Conservation (phyloP, 2,113 vertebrate genomes). For the Nycticorax nycticorax region DNA sequence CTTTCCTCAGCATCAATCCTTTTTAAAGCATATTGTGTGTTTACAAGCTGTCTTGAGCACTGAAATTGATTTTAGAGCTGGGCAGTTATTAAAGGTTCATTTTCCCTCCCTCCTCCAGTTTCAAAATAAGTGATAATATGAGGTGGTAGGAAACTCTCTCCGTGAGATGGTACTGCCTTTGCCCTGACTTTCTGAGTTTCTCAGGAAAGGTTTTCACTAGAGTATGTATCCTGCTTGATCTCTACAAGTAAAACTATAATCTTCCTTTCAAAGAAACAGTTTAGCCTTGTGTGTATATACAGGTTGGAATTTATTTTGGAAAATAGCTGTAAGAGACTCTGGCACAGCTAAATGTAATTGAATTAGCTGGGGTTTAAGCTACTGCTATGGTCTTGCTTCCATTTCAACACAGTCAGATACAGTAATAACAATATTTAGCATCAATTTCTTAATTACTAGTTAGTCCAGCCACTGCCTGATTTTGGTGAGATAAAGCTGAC, state of each 20-base stretch:
- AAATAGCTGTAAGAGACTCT: background rate
- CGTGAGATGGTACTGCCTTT: constrained; percentile 11
- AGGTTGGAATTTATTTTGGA: constrained; percentile 50
- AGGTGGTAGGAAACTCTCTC: constrained; percentile 7
- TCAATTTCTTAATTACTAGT: background rate
- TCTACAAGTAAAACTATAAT: constrained; percentile 47
- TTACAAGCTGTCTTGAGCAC: constrained; percentile 44
- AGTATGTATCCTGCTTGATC: constrained; percentile 13
- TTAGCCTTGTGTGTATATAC: constrained; percentile 5
- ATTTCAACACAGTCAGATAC: background rate
- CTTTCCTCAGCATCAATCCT: constrained; percentile 43
- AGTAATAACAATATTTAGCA: background rate
- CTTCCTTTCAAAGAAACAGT: constrained; percentile 44
- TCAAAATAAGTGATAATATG: constrained; percentile 4
- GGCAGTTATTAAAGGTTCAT: constrained; percentile 43
- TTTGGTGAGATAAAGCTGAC: background rate
- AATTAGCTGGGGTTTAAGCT: constrained; percentile 30
- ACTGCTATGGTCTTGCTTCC: background rate
- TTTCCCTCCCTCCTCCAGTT: constrained; percentile 38
- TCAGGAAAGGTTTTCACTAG: constrained; percentile 18
- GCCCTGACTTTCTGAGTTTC: background rate
- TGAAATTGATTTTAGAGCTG: constrained; percentile 37
- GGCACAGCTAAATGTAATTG: constrained; percentile 25
- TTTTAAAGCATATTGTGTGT: constrained; percentile 30
- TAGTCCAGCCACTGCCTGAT: background rate